Percentiles rank a stretch among this genome's conserved stretches.
phyloP scores from a whole-genome alignment of 1,140 invertebrate genomes.

The Ridgeia piscesae region DNA sequence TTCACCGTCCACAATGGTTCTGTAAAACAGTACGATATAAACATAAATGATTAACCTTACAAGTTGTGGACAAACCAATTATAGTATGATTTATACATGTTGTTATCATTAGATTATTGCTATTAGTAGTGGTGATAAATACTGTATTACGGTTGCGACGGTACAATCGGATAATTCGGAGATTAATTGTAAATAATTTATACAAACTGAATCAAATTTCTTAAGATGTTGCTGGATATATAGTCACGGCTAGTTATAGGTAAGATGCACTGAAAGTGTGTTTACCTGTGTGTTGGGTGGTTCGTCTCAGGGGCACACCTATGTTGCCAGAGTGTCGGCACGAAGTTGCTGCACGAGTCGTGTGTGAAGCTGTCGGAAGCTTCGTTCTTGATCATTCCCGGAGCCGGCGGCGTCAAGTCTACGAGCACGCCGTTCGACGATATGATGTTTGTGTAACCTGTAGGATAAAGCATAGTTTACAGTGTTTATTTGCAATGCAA shows the following conservation, averaged over 20 bases:
- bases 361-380: background rate
- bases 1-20: constrained; percentile 10
- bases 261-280: background rate
- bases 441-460: background rate
- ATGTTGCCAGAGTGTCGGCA: background rate
- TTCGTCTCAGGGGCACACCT: background rate
- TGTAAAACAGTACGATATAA: background rate
- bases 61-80: background rate
- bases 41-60: background rate
- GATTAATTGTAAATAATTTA: background rate
- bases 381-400: constrained; percentile 8
- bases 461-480: background rate
- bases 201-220: background rate
- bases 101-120: too few species aligned
- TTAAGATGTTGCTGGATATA: background rate
- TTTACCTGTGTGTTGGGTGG: background rate
- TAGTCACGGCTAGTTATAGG: background rate
- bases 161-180: background rate
- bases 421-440: background rate
- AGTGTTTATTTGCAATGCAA: background rate
- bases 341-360: background rate
- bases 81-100: too few species aligned
- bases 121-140: too few species aligned
- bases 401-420: background rate
- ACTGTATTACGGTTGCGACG: background rate